Evolutionary conservation across 92 coral and sea anemone genomes (phyloP).

Genomic region (Zoanthus sansibaricus): DNA sequence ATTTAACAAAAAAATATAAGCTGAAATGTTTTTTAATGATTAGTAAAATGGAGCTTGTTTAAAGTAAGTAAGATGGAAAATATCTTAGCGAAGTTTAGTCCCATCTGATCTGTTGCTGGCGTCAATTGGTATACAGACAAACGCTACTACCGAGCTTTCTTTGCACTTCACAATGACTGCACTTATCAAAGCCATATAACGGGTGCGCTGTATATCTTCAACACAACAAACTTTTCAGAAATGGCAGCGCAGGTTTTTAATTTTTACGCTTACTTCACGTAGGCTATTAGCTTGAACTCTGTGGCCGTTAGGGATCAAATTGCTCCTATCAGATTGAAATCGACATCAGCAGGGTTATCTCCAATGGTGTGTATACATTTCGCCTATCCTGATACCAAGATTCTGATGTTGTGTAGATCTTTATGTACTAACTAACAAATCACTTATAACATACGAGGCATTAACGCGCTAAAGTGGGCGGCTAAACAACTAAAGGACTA

Average conservation of each 20-base stretch:
- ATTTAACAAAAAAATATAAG: not conserved
- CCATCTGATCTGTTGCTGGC: too few relatives aligned
- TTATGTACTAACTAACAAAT: slow-evolving; percentile 50
- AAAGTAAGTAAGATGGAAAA: too few relatives aligned
- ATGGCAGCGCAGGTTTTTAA: not conserved
- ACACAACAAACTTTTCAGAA: not conserved
- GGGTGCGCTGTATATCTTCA: not conserved
- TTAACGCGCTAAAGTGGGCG: slow-evolving; percentile 47
- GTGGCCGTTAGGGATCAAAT: slow-evolving; percentile 46
- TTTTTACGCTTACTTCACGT: not conserved
- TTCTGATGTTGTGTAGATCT: slow-evolving; percentile 54
- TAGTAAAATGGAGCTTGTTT: too few relatives aligned
- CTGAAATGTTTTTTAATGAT: not conserved
- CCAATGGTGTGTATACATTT: slow-evolving; percentile 49
- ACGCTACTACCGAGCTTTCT: not conserved
- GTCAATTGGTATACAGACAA: too few relatives aligned
- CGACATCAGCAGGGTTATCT: slow-evolving; percentile 46
- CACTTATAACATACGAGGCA: slow-evolving; percentile 46
- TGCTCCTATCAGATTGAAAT: slow-evolving; percentile 49
- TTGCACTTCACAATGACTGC: not conserved
- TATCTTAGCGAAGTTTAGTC: too few relatives aligned
- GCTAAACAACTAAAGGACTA: slow-evolving; percentile 9
- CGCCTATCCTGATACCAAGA: slow-evolving; percentile 53
- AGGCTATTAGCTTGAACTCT: slow-evolving; percentile 18
- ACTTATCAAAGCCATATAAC: slow-evolving; percentile 7